These are phyloP conservation scores for Dipodomys spectabilis DNA, from an alignment of 2,113 vertebrate species.

Conservation along the genomic window DNA sequence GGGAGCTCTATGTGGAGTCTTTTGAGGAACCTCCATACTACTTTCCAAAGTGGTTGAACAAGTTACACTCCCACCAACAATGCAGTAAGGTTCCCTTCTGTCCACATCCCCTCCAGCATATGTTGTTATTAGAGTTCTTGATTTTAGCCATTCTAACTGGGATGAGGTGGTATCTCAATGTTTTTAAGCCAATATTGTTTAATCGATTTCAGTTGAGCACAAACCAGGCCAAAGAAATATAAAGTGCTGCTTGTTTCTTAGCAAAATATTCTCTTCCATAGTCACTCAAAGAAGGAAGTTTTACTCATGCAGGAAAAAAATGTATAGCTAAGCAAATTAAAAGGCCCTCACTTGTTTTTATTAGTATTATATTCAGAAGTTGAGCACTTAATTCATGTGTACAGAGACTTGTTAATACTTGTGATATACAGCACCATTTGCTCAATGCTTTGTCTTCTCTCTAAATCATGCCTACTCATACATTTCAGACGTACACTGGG, in stretches of 20 bases:
- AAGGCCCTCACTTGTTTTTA: not conserved
- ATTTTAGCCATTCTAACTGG: too few relatives aligned
- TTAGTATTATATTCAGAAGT: slow-evolving; percentile 6
- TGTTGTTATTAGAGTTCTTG: too few relatives aligned
- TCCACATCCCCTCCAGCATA: too few relatives aligned
- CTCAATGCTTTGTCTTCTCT: not conserved
- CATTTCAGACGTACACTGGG: not conserved
- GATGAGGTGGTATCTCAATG: too few relatives aligned
- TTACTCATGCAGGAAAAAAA: not conserved
- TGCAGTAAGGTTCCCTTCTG: too few relatives aligned
- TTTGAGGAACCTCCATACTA: too few relatives aligned
- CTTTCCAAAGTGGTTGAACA: too few relatives aligned
- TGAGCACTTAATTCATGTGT: not conserved
- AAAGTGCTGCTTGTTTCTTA: not conserved
- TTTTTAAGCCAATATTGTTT: too few relatives aligned
- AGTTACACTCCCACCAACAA: too few relatives aligned
- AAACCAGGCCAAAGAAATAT: slow-evolving; percentile 22
- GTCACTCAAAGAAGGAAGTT: slow-evolving; percentile 13
- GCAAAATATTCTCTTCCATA: not conserved
- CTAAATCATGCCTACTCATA: not conserved
- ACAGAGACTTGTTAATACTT: not conserved
- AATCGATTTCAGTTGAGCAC: not conserved
- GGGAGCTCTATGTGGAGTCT: too few relatives aligned
- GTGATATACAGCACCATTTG: not conserved
- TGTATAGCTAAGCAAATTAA: not conserved